phyloP scores from a whole-genome alignment of 2,113 vertebrate genomes.

The Ctenomys sociabilis region DNA sequence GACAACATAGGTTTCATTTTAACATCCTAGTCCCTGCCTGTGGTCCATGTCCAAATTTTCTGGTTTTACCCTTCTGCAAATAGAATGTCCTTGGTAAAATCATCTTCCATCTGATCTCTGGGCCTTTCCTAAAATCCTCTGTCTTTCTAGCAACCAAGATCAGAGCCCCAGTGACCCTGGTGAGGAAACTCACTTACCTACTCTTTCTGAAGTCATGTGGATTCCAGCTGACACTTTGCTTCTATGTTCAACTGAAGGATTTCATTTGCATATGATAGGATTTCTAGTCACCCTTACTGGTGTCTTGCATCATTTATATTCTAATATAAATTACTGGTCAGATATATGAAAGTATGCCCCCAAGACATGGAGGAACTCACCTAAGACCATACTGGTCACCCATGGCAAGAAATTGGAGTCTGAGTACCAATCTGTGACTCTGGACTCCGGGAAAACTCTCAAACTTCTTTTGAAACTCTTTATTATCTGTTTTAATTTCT shows the following conservation, averaged over 20 bases:
- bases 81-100: not conserved
- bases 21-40: not conserved
- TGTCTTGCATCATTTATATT: not conserved
- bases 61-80: not conserved
- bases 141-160: not conserved
- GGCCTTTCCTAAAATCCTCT: not conserved
- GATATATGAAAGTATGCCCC: not conserved
- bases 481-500: conserved; percentile 51
- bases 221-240: not conserved
- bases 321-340: not conserved
- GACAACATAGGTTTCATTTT: not conserved
- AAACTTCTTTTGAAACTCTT: not conserved
- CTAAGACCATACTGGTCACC: not conserved
- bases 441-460: not conserved
- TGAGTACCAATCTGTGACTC: not conserved
- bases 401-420: accelerated
- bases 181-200: not conserved
- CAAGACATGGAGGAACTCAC: not conserved
- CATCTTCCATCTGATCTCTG: not conserved
- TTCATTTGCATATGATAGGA: not conserved
- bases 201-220: not conserved
- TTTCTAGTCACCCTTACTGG: not conserved
- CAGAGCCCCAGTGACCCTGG: not conserved
- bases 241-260: not conserved
- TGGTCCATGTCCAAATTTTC: not conserved